phyloP scores from a whole-genome alignment of 2,113 vertebrate species.

The Ancistrus triradiatus region DNA sequence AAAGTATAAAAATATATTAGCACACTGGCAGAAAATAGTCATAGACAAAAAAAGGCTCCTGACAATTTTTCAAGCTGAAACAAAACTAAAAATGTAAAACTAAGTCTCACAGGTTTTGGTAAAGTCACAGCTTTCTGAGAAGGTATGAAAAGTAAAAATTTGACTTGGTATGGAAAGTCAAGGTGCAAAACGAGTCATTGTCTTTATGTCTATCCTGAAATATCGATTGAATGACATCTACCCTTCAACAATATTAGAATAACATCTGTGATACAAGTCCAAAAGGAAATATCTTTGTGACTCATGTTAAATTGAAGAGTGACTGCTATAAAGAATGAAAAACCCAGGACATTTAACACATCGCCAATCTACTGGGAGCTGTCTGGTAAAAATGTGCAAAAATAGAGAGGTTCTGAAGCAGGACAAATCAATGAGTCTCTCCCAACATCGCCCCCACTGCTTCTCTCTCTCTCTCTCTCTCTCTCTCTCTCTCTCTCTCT shows the following conservation, averaged over 20 bases:
- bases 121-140: too few relatives aligned
- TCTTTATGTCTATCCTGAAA: not conserved
- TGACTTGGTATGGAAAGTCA: too few relatives aligned
- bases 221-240: constrained; percentile 19
- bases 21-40: too few relatives aligned
- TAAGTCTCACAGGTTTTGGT: too few relatives aligned
- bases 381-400: constrained; percentile 36
- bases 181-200: too few relatives aligned
- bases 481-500: constrained; percentile 14
- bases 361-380: constrained; percentile 42
- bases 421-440: constrained; percentile 53
- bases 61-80: too few relatives aligned
- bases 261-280: constrained; percentile 26
- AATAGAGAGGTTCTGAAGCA: constrained; percentile 42
- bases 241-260: constrained; percentile 40
- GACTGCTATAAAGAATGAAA: constrained; percentile 30
- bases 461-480: constrained; percentile 2
- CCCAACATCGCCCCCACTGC: too few relatives aligned
- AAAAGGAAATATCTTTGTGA: constrained; percentile 26
- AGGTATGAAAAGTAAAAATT: too few relatives aligned
- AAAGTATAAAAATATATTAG: too few relatives aligned
- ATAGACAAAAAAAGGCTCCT: too few relatives aligned
- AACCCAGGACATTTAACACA: constrained; percentile 44
- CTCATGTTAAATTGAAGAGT: constrained; percentile 35
- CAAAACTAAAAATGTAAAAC: too few relatives aligned